Evolutionary conservation across 1,140 invertebrate genomes (phyloP).

Genomic region (Drosophila chauvacae): DNA sequence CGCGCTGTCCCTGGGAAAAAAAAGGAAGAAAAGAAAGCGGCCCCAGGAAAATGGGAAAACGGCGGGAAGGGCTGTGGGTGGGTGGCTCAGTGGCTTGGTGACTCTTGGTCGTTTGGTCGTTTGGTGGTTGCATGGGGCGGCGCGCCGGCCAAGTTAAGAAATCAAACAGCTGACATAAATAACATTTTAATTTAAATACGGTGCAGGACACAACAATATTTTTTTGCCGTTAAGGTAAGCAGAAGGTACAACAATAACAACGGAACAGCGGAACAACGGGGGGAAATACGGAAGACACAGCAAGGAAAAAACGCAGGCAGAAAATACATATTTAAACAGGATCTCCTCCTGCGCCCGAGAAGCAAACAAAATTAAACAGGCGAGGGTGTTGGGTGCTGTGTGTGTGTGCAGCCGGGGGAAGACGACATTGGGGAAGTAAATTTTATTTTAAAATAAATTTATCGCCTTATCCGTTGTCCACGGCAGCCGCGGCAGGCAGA

Average conservation of each 20-base stretch:
- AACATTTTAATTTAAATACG: slow-evolving; percentile 84
- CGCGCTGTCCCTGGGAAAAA: slow-evolving; percentile 28
- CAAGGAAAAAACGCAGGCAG: slow-evolving; percentile 27
- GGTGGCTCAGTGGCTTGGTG: neutral
- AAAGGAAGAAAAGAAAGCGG: slow-evolving; percentile 10
- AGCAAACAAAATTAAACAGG: slow-evolving; percentile 81
- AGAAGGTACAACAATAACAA: slow-evolving; percentile 67
- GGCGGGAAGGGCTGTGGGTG: neutral
- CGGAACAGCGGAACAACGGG: slow-evolving; percentile 55
- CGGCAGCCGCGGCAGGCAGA: slow-evolving; percentile 56
- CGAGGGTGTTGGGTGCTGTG: slow-evolving; percentile 10
- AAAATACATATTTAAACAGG: slow-evolving; percentile 80
- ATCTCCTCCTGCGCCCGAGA: slow-evolving; percentile 45
- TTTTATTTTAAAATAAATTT: slow-evolving; percentile 84
- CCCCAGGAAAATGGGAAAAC: neutral
- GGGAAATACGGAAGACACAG: slow-evolving; percentile 1
- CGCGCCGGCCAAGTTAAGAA: slow-evolving; percentile 67
- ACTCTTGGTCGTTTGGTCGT: slow-evolving; percentile 4
- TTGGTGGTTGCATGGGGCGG: slow-evolving; percentile 19
- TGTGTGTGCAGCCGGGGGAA: slow-evolving; percentile 1
- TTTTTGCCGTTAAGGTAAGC: slow-evolving; percentile 79
- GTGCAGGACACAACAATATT: slow-evolving; percentile 75
- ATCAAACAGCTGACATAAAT: slow-evolving; percentile 83
- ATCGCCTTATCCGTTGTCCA: slow-evolving; percentile 82
- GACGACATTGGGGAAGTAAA: slow-evolving; percentile 75